Conservation (phyloP, 2,113 vertebrate species). For the Aldabrachelys gigantea region DNA sequence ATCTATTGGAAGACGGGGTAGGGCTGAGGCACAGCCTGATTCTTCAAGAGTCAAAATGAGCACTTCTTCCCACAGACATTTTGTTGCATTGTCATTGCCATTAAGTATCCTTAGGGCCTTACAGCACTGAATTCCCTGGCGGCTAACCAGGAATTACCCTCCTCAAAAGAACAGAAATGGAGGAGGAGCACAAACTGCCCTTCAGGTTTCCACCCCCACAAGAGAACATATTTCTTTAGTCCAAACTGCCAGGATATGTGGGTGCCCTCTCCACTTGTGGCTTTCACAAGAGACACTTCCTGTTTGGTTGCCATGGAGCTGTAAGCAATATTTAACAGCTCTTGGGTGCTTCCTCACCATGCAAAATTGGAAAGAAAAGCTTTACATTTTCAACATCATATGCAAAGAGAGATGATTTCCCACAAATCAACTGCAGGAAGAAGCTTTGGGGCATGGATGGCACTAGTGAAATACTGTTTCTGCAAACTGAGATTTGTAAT, state of each 20-base stretch:
- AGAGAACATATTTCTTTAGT: not conserved
- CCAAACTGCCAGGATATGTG: not conserved
- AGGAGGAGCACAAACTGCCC: not conserved
- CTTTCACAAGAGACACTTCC: not conserved
- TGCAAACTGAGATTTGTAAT: not conserved
- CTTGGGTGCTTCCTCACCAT: not conserved
- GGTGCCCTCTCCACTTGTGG: not conserved
- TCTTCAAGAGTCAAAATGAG: not conserved
- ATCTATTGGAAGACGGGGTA: not conserved
- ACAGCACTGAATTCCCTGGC: not conserved
- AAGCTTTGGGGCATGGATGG: not conserved
- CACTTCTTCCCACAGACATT: not conserved
- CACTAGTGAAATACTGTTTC: not conserved
- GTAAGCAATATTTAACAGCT: not conserved
- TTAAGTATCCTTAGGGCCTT: not conserved
- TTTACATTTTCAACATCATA: not conserved
- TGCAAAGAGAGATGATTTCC: not conserved
- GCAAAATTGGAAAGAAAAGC: not conserved
- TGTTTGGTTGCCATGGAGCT: not conserved
- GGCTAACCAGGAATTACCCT: not conserved
- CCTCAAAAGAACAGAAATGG: not conserved
- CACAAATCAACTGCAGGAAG: not conserved
- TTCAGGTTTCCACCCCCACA: not conserved
- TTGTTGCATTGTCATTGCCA: not conserved
- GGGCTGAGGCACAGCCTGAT: not conserved